Evolutionary conservation across 1,140 invertebrate species (phyloP).

Genomic region (Ditylenchus dipsaci): DNA sequence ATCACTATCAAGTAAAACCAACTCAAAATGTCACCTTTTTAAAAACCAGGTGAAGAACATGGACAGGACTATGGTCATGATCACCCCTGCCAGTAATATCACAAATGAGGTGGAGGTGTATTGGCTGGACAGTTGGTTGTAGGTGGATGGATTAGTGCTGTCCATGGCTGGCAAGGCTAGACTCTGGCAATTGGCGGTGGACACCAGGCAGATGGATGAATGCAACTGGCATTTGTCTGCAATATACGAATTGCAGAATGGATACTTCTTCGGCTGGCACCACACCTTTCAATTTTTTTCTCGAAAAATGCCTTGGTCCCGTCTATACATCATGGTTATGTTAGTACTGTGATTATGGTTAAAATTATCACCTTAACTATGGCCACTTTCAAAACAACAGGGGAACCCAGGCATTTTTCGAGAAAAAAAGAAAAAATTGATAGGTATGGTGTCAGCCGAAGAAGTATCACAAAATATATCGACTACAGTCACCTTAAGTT

Average conservation of each 20-base stretch:
- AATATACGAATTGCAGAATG: not conserved
- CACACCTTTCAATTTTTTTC: no score
- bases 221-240: conserved; percentile 43
- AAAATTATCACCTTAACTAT: no score
- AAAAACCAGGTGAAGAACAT: conserved; percentile 12
- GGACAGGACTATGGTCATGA: conserved; percentile 10
- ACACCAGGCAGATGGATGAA: conserved; percentile 46
- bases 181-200: conserved; percentile 27
- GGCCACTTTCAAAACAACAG: no score
- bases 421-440: no score
- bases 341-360: no score
- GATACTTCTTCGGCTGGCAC: no score
- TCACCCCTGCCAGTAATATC: conserved; percentile 18
- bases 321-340: no score
- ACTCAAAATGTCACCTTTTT: conserved; percentile 8
- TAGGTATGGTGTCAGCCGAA: no score
- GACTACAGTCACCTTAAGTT: no score
- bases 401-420: no score
- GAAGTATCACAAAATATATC: no score
- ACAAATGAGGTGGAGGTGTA: conserved; percentile 1
- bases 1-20: not conserved
- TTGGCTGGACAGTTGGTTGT: conserved; percentile 2
- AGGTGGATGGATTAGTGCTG: not conserved
- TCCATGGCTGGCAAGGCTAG: conserved; percentile 15
- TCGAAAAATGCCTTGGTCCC: no score